Evolutionary conservation across 2,888 invertebrate genomes (phyloP).

Genomic region (Achlya flavicornis): DNA sequence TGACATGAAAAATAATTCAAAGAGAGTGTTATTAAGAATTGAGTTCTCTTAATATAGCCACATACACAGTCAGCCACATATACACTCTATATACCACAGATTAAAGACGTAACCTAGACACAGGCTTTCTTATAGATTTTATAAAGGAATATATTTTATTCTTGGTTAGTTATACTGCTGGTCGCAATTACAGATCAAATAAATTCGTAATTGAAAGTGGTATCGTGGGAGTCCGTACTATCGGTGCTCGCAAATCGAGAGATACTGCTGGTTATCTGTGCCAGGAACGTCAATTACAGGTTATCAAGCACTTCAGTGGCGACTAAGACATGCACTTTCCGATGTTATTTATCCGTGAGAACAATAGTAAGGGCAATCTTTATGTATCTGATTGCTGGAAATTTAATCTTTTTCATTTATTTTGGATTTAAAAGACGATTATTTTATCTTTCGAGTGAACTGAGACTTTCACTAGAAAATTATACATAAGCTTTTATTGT

Average conservation of each 20-base stretch:
- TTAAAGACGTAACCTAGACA: too few species aligned
- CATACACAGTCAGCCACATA: too few species aligned
- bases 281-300: constrained; percentile 33
- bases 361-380: constrained; percentile 7
- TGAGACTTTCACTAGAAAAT: too few species aligned
- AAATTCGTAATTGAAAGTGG: constrained; percentile 28
- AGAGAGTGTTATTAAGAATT: too few species aligned
- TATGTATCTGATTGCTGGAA: background rate
- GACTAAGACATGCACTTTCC: constrained; percentile 34
- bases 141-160: too few species aligned
- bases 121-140: too few species aligned
- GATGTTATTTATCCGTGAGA: constrained; percentile 26
- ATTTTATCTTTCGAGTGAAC: too few species aligned
- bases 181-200: constrained; percentile 14
- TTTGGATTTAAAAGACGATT: background rate
- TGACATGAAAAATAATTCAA: too few species aligned
- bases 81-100: too few species aligned
- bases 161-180: background rate
- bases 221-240: constrained; percentile 36
- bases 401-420: background rate
- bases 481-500: too few species aligned
- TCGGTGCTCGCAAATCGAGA: constrained; percentile 37
- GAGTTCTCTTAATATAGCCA: too few species aligned
- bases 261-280: constrained; percentile 30
- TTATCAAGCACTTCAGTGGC: constrained; percentile 29